Percentiles rank a stretch among this genome's conserved stretches.
Evolutionary conservation across 2,113 vertebrate genomes (phyloP).

Genomic region (Charina bottae): DNA sequence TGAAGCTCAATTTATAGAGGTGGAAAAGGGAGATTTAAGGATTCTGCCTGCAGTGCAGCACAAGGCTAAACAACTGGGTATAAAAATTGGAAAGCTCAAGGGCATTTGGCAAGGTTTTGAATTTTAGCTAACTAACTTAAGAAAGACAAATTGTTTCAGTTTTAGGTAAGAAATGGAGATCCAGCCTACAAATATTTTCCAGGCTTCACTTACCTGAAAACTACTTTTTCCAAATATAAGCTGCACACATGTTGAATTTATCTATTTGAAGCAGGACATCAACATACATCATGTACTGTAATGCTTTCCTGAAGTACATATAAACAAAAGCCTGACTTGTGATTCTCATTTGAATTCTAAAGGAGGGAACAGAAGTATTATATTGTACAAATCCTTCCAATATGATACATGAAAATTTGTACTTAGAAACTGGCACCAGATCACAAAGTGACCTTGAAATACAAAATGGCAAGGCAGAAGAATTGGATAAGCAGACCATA

Average conservation of each 20-base stretch:
- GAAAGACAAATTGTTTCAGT: neutral
- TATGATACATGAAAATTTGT: neutral
- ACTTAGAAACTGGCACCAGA: neutral
- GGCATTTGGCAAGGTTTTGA: neutral
- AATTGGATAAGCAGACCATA: neutral
- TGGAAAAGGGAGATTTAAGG: neutral
- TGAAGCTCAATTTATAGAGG: neutral
- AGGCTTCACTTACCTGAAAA: neutral
- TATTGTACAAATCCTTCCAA: neutral
- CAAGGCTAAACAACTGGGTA: neutral
- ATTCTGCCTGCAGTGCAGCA: no score
- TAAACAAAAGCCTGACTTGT: neutral
- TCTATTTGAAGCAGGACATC: neutral
- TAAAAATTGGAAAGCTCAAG: neutral
- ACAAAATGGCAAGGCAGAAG: neutral
- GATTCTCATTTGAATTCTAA: neutral
- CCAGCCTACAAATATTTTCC: neutral
- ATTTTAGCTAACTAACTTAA: neutral
- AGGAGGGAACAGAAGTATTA: neutral
- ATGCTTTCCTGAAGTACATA: neutral
- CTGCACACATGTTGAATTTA: neutral
- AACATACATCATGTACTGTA: neutral
- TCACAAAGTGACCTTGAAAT: neutral
- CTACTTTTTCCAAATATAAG: neutral
- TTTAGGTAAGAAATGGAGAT: neutral